These are phyloP conservation scores for Sarcophaga variegata DNA, from an alignment of 2,888 invertebrate genomes.

Conservation along the genomic window DNA sequence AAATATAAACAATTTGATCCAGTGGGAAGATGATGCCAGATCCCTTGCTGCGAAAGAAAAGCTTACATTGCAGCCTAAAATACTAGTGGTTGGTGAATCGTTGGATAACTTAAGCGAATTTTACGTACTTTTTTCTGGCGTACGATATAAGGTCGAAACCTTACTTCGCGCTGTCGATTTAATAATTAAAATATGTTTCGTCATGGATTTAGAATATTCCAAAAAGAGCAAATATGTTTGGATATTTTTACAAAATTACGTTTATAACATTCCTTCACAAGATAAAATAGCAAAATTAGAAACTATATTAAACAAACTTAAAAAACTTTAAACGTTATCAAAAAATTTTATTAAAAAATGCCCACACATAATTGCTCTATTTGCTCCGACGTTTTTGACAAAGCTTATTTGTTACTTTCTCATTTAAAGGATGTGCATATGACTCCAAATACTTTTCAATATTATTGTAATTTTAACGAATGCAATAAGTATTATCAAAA, in stretches of 20 bases:
- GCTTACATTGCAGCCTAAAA: constrained; percentile 36
- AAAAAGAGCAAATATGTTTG: constrained; percentile 49
- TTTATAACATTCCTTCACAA: constrained; percentile 40
- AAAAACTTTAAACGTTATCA: too few species aligned
- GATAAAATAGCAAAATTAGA: too few species aligned
- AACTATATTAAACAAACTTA: too few species aligned
- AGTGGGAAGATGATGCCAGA: constrained; percentile 32
- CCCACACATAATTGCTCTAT: too few species aligned
- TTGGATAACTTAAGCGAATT: constrained; percentile 34
- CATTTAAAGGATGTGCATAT: too few species aligned
- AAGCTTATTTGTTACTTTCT: too few species aligned
- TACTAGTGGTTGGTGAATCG: constrained; percentile 40
- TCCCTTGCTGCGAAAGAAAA: constrained; percentile 24
- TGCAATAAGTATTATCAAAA: too few species aligned
- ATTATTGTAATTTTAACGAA: too few species aligned
- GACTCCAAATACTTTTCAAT: too few species aligned
- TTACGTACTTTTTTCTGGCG: constrained; percentile 32
- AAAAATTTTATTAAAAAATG: too few species aligned
- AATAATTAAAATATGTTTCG: constrained; percentile 36
- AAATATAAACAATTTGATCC: constrained; percentile 38
- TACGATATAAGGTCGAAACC: constrained; percentile 30
- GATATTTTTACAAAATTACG: constrained; percentile 38
- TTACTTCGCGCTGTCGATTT: constrained; percentile 27
- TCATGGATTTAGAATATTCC: constrained; percentile 34
- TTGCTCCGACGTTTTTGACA: too few species aligned